phyloP scores from a whole-genome alignment of 2,113 vertebrate species.

The Hippocampus comes region DNA sequence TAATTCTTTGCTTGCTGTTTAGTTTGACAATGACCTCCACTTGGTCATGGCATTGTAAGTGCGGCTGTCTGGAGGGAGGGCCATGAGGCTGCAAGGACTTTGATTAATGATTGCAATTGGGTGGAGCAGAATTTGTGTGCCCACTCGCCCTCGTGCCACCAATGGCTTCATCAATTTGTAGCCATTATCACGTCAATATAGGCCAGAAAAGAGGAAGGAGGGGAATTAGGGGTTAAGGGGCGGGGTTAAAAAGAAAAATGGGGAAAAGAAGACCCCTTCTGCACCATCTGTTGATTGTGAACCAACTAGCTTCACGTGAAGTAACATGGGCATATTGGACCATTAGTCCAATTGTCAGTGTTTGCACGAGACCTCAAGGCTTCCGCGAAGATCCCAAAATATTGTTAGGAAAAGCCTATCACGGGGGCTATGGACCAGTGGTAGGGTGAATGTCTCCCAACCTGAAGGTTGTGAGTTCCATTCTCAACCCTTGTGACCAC shows the following conservation, averaged over 20 bases:
- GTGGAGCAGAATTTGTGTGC: slow-evolving; percentile 72
- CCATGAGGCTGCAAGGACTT: slow-evolving; percentile 15
- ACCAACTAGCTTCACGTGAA: not conserved
- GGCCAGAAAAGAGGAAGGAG: slow-evolving; percentile 50
- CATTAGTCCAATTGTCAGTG: no score
- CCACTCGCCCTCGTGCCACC: slow-evolving; percentile 66
- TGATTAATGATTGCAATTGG: slow-evolving; percentile 76
- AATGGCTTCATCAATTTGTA: slow-evolving; percentile 77
- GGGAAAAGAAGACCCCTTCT: slow-evolving; percentile 23
- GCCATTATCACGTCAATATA: slow-evolving; percentile 75
- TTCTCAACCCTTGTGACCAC: no score
- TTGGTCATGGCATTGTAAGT: slow-evolving; percentile 32
- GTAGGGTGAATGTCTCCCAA: no score
- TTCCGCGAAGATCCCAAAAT: no score
- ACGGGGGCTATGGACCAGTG: no score
- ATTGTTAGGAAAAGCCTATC: no score
- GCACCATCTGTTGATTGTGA: slow-evolving; percentile 57
- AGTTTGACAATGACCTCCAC: not conserved
- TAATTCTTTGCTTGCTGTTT: no score
- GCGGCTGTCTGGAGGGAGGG: slow-evolving; percentile 44
- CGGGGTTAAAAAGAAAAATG: not conserved
- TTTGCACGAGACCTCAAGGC: no score
- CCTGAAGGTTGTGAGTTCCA: no score
- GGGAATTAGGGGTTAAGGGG: slow-evolving; percentile 11
- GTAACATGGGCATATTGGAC: not conserved